Percentiles rank a stretch among this genome's conserved stretches.
phyloP scores from a whole-genome alignment of 2,888 invertebrate species.

The Parnassius apollo region DNA sequence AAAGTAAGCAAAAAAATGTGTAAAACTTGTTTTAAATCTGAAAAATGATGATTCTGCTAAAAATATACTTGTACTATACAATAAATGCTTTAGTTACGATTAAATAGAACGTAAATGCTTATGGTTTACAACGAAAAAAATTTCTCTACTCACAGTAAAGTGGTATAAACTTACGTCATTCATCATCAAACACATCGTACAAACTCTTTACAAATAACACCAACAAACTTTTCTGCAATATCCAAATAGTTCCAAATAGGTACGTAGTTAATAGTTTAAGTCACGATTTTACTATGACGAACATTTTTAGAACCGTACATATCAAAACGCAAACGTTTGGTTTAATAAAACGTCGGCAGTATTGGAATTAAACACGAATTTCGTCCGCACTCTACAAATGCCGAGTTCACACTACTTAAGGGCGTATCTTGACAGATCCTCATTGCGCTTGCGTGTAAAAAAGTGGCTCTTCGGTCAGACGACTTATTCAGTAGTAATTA shows the following conservation, averaged over 20 bases:
- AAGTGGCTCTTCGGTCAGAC: slow-evolving; percentile 74
- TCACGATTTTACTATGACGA: slow-evolving; percentile 49
- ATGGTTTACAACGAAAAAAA: no score
- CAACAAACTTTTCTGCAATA: slow-evolving; percentile 38
- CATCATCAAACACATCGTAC: slow-evolving; percentile 64
- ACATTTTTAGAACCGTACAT: slow-evolving; percentile 47
- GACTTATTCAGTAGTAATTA: slow-evolving; percentile 79
- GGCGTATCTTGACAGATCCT: slow-evolving; percentile 59
- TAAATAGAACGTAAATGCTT: no score
- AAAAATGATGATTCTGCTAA: no score
- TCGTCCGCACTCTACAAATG: slow-evolving; percentile 54
- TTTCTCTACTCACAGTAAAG: slow-evolving; percentile 55
- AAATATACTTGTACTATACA: no score
- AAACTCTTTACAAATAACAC: slow-evolving; percentile 44
- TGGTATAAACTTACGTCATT: slow-evolving; percentile 56
- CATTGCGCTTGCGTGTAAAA: slow-evolving; percentile 70
- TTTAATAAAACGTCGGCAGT: slow-evolving; percentile 50
- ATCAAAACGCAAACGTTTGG: slow-evolving; percentile 48
- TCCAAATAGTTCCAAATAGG: slow-evolving; percentile 30
- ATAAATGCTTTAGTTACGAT: no score
- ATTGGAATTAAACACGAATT: slow-evolving; percentile 30
- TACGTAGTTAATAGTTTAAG: slow-evolving; percentile 38
- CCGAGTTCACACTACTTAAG: slow-evolving; percentile 67
- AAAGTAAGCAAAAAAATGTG: no score
- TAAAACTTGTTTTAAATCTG: no score